Evolutionary conservation across 2,113 vertebrate genomes (phyloP).

Genomic region (Ammospiza nelsoni): DNA sequence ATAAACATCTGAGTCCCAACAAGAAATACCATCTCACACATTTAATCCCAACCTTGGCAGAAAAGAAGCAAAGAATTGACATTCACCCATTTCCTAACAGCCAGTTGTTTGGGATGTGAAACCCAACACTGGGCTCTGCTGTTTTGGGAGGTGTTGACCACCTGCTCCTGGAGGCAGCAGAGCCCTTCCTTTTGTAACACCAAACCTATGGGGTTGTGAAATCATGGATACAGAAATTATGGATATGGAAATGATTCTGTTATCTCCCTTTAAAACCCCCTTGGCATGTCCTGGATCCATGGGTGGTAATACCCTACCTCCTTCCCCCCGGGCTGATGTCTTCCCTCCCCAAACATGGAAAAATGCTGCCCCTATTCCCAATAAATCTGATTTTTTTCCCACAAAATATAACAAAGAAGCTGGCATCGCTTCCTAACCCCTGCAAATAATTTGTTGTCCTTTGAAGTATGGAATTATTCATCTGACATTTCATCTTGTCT

Average conservation of each 20-base stretch:
- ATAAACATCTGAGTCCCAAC: too few relatives aligned
- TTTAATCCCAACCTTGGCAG: background rate
- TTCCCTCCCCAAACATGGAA: rapidly evolving
- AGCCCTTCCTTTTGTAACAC: rapidly evolving
- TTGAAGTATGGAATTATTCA: background rate
- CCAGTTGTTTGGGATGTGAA: background rate
- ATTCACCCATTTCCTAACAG: background rate
- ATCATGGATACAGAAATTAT: rapidly evolving
- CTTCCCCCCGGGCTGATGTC: background rate
- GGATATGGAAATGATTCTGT: rapidly evolving
- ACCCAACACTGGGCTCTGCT: background rate
- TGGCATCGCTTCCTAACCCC: background rate
- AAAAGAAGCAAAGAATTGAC: background rate
- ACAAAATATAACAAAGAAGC: background rate
- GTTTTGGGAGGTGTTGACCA: background rate
- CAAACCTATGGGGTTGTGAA: rapidly evolving
- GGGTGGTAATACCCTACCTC: background rate
- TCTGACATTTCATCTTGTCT: background rate
- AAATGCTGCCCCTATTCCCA: rapidly evolving
- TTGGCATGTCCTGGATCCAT: rapidly evolving
- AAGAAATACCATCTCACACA: too few relatives aligned
- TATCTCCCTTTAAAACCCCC: background rate
- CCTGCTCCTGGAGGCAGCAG: background rate
- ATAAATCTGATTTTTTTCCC: background rate
- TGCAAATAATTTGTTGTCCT: background rate